Conservation (phyloP, 2,797 vertebrate species). For the Craterocephalus amniculus region DNA sequence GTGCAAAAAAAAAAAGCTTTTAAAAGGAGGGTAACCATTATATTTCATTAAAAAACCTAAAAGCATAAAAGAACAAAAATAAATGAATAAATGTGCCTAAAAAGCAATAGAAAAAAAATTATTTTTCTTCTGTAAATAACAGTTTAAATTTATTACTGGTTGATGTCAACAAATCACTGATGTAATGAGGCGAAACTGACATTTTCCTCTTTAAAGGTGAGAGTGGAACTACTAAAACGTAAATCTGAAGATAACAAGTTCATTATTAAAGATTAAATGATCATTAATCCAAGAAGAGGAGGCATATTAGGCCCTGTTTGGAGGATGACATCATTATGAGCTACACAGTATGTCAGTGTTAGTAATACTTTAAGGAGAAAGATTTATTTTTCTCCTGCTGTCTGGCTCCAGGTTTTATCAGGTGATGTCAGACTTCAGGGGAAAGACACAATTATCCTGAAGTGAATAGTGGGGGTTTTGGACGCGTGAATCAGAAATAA, state of each 20-base stretch:
- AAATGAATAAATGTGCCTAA: background rate
- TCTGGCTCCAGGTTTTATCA: slow-evolving; percentile 8
- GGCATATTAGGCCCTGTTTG: background rate
- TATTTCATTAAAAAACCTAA: too few relatives aligned
- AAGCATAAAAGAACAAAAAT: background rate
- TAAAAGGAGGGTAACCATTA: background rate
- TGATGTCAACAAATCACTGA: background rate
- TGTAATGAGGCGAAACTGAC: background rate
- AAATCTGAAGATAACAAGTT: background rate
- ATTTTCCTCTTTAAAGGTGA: background rate
- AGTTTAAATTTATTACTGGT: background rate
- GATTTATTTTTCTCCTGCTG: background rate
- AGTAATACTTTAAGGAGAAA: background rate
- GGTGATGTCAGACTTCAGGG: slow-evolving; percentile 5
- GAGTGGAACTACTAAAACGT: background rate
- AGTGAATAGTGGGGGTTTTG: background rate
- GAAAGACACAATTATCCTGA: background rate
- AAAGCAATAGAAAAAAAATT: too few relatives aligned
- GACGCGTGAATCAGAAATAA: too few relatives aligned
- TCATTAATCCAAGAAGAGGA: background rate
- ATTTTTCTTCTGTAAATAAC: background rate
- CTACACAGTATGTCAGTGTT: background rate
- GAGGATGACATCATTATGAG: background rate
- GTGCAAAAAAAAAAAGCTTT: background rate
- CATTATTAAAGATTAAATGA: slow-evolving; percentile 2